Evolutionary conservation across 2,113 vertebrate species (phyloP).

Genomic region (Tragelaphus buxtoni): DNA sequence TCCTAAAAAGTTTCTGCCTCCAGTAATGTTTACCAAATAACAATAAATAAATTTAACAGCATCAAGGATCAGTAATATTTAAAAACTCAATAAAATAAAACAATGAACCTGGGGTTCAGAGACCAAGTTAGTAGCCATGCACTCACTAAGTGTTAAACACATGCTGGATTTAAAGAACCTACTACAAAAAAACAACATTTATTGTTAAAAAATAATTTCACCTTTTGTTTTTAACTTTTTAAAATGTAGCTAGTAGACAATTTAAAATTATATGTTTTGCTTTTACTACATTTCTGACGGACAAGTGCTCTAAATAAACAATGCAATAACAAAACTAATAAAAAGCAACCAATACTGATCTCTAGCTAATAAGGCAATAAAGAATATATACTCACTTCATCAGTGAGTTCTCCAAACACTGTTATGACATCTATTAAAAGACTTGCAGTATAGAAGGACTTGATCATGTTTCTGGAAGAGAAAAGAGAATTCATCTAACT

Average conservation of each 20-base stretch:
- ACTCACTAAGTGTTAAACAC: neutral
- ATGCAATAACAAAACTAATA: neutral
- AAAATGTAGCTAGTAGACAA: neutral
- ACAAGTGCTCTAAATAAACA: neutral
- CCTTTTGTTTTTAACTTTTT: neutral
- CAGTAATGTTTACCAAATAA: neutral
- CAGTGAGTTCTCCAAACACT: conserved; percentile 95
- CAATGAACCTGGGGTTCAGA: neutral
- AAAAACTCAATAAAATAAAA: neutral
- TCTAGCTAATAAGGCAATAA: neutral
- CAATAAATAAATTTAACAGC: neutral
- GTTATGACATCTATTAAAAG: conserved; percentile 94
- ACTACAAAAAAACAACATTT: neutral
- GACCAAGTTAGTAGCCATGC: neutral
- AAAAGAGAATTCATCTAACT: conserved; percentile 41
- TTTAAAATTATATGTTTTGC: neutral
- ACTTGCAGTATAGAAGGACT: conserved; percentile 98
- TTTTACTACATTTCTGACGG: neutral
- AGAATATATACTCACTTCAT: conserved; percentile 88
- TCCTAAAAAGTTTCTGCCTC: neutral
- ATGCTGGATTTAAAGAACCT: neutral
- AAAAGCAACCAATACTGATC: neutral
- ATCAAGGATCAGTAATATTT: neutral
- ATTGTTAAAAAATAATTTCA: neutral
- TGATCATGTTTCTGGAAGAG: conserved; percentile 95